Conservation (phyloP, 2,797 vertebrate species). For the Synanceia verrucosa region DNA sequence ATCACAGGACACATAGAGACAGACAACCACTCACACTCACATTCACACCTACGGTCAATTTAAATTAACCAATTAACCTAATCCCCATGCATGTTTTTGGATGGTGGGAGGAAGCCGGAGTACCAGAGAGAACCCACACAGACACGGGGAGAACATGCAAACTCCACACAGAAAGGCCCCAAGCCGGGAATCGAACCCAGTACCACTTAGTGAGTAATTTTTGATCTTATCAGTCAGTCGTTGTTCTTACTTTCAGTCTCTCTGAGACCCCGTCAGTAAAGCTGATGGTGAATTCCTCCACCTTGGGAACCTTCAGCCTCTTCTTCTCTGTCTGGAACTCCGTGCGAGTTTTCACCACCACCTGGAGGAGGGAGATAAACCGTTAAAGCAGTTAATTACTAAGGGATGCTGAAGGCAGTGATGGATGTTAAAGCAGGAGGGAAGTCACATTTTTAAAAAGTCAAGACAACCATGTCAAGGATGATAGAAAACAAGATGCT, state of each 20-base stretch:
- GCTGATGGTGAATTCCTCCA: constrained; percentile 98
- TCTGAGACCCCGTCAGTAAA: constrained; percentile 91
- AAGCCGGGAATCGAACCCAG: no score
- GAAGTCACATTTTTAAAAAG: not conserved
- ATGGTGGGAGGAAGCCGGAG: no score
- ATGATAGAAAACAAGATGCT: not conserved
- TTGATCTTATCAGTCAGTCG: no score
- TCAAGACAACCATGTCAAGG: not conserved
- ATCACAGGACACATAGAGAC: no score
- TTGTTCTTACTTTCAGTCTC: constrained; percentile 90
- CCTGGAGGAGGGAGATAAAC: constrained; percentile 78
- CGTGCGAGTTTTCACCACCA: constrained; percentile 98
- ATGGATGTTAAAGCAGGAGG: not conserved
- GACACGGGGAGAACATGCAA: no score
- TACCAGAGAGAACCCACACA: no score
- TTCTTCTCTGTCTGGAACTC: constrained; percentile 98
- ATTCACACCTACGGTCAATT: no score
- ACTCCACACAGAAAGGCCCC: no score
- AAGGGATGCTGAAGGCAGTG: not conserved
- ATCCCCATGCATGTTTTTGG: no score
- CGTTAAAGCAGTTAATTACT: not conserved
- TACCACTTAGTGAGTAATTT: no score
- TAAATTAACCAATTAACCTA: no score
- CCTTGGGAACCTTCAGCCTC: constrained; percentile 96
- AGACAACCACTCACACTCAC: no score